Percentiles rank a stretch among this genome's conserved stretches.
phyloP scores from a whole-genome alignment of 2,797 vertebrate genomes.

The Chlorospingus semifuscus region DNA sequence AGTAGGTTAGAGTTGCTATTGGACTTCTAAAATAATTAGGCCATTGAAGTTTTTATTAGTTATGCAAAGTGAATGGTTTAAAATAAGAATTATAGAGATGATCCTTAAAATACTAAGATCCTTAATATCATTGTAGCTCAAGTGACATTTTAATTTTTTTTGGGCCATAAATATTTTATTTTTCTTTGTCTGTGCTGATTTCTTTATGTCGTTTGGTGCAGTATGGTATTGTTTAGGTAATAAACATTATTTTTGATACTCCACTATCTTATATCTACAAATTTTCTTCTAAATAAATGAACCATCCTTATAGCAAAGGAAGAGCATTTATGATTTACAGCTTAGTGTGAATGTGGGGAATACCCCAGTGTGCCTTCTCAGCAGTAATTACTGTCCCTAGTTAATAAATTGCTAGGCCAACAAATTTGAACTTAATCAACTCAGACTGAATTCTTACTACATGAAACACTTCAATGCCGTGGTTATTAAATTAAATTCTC shows the following conservation, averaged over 20 bases:
- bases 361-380: background rate
- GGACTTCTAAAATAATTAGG: background rate
- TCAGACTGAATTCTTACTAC: conserved; percentile 19
- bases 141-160: background rate
- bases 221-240: background rate
- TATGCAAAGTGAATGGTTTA: background rate
- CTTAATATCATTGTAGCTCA: background rate
- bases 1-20: background rate
- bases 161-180: background rate
- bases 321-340: background rate
- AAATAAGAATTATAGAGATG: background rate
- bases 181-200: background rate
- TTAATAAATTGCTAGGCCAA: background rate
- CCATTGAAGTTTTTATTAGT: background rate
- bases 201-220: background rate
- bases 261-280: background rate
- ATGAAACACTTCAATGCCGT: background rate
- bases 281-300: background rate
- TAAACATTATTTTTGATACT: background rate
- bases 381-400: background rate
- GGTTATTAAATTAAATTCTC: conserved; percentile 22
- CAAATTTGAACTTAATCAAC: background rate
- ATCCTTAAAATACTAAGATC: background rate
- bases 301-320: background rate
- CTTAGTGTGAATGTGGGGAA: background rate